phyloP scores from a whole-genome alignment of 2,113 vertebrate genomes.

The Dasyornis broadbenti region DNA sequence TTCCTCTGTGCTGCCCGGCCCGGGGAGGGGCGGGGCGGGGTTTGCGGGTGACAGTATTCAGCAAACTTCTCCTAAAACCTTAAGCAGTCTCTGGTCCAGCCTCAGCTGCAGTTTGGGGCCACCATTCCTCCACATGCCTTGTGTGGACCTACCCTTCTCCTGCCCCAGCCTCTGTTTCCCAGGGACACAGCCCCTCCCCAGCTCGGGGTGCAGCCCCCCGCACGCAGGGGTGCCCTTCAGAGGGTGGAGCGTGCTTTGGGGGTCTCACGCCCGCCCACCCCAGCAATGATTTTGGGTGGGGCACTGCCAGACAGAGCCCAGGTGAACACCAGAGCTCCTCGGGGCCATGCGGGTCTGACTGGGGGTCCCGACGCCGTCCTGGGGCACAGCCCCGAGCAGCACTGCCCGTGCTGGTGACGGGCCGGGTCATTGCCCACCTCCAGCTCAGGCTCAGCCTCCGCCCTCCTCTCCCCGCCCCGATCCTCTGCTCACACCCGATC shows the following conservation, averaged over 20 bases:
- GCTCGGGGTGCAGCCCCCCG: neutral
- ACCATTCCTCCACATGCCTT: accelerated
- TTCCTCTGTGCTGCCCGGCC: neutral
- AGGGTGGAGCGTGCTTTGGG: neutral
- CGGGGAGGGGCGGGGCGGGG: too few species aligned
- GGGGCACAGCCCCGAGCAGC: neutral
- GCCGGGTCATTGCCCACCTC: neutral
- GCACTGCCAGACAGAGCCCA: neutral
- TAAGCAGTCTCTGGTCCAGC: accelerated
- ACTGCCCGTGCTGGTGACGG: neutral
- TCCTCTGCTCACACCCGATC: neutral
- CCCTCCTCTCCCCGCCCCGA: neutral
- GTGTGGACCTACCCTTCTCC: neutral
- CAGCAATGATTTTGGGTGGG: neutral
- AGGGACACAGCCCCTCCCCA: too few species aligned
- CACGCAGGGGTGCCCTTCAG: neutral
- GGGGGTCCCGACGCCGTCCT: neutral
- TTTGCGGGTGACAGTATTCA: neutral
- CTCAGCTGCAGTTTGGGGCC: neutral
- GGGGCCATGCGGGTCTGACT: accelerated
- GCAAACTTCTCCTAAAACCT: neutral
- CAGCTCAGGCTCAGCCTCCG: neutral
- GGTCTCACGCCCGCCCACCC: neutral
- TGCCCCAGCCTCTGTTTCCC: neutral
- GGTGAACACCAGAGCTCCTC: neutral